A percentile compares a stretch with the other conserved stretches of the same genome.
Evolutionary conservation across 2,888 invertebrate species (phyloP).

Genomic region (Dendrolimus pini): DNA sequence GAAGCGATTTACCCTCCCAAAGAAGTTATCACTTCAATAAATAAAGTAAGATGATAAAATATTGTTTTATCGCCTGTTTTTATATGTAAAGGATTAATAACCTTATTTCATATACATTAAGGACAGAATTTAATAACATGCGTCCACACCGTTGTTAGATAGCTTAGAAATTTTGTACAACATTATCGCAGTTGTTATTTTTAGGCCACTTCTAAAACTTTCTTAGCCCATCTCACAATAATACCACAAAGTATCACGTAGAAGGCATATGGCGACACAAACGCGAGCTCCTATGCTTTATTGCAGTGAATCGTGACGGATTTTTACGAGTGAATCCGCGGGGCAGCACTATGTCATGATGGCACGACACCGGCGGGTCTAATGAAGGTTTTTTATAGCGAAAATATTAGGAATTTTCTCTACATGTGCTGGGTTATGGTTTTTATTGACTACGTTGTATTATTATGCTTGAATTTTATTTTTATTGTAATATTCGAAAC

Average conservation of each 20-base stretch:
- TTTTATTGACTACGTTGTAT: background rate
- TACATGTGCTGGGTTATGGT: conserved; percentile 2
- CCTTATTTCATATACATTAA: too few relatives aligned
- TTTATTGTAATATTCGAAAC: too few relatives aligned
- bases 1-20: too few relatives aligned
- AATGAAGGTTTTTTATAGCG: conserved; percentile 9
- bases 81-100: too few relatives aligned
- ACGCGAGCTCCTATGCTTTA: conserved; percentile 48
- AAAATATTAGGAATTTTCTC: conserved; percentile 18
- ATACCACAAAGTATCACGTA: conserved; percentile 49
- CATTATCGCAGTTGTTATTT: background rate
- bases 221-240: conserved; percentile 18
- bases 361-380: conserved; percentile 8
- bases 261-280: conserved; percentile 45
- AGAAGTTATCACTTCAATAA: too few relatives aligned
- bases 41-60: too few relatives aligned
- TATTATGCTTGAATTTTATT: too few relatives aligned
- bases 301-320: conserved; percentile 46
- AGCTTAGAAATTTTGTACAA: too few relatives aligned
- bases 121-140: too few relatives aligned
- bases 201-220: conserved; percentile 14
- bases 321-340: conserved; percentile 56
- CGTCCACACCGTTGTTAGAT: too few relatives aligned
- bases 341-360: conserved; percentile 18
- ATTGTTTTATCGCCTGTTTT: too few relatives aligned